These are phyloP conservation scores for Microtus oregoni DNA, from an alignment of 2,113 vertebrate genomes.

Conservation along the genomic window DNA sequence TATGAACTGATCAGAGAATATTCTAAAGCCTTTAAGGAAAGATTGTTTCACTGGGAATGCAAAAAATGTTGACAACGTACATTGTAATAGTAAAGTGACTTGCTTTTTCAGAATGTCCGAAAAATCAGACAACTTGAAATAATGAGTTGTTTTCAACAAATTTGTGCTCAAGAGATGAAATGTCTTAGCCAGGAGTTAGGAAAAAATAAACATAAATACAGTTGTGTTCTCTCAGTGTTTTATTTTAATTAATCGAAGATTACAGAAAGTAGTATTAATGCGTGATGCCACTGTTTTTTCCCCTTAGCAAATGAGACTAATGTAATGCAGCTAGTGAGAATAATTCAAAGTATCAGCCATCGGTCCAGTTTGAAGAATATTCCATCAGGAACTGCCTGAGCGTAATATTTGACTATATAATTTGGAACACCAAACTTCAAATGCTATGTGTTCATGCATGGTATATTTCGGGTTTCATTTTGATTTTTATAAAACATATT, in stretches of 20 bases:
- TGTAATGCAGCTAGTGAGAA: neutral
- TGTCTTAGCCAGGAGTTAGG: slow-evolving; percentile 7
- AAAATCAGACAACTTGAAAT: slow-evolving; percentile 54
- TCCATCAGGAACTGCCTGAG: neutral
- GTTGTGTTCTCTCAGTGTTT: neutral
- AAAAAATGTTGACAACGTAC: slow-evolving; percentile 41
- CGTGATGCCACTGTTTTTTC: neutral
- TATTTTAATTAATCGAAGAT: slow-evolving; percentile 28
- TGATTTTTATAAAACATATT: slow-evolving; percentile 15
- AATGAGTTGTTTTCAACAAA: slow-evolving; percentile 41
- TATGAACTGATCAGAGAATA: neutral
- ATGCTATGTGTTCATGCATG: neutral
- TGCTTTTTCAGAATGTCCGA: slow-evolving; percentile 51
- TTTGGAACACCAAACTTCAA: neutral
- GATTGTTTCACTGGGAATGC: slow-evolving; percentile 22
- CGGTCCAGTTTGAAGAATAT: neutral
- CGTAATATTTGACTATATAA: neutral
- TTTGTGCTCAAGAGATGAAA: neutral
- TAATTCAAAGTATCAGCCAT: neutral
- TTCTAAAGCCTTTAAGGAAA: slow-evolving; percentile 39
- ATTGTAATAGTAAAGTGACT: slow-evolving; percentile 56
- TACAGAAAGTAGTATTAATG: neutral
- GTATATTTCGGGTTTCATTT: neutral
- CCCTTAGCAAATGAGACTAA: slow-evolving; percentile 5
- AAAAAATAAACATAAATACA: slow-evolving; percentile 34